phyloP scores from a whole-genome alignment of 2,888 invertebrate genomes.

The Cephus spinipes region DNA sequence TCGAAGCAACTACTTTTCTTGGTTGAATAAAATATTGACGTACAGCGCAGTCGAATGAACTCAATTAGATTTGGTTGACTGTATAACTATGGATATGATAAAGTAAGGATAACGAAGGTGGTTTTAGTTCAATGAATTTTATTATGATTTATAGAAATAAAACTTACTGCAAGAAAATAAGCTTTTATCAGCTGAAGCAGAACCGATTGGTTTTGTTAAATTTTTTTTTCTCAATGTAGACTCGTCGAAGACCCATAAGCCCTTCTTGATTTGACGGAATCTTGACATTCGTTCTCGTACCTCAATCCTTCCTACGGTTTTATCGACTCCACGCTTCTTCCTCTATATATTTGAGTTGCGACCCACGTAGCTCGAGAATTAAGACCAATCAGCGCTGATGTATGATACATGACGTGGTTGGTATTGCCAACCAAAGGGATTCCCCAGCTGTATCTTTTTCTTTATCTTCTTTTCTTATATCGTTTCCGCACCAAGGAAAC shows the following conservation, averaged over 20 bases:
- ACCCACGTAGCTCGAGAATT: constrained; percentile 52
- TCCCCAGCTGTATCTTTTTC: not conserved
- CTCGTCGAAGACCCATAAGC: constrained; percentile 19
- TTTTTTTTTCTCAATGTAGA: not conserved
- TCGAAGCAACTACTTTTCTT: too few relatives aligned
- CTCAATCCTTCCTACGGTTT: not conserved
- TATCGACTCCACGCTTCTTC: not conserved
- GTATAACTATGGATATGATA: too few relatives aligned
- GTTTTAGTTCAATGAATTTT: too few relatives aligned
- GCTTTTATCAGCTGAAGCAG: too few relatives aligned
- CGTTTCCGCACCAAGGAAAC: constrained; percentile 9
- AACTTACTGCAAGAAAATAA: too few relatives aligned
- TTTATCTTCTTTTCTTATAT: constrained; percentile 13
- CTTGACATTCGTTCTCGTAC: constrained; percentile 21
- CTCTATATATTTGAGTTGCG: constrained; percentile 35
- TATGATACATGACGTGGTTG: constrained; percentile 43
- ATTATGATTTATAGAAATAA: too few relatives aligned
- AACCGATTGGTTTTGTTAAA: too few relatives aligned
- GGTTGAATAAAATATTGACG: too few relatives aligned
- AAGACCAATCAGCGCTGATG: constrained; percentile 55
- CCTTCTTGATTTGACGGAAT: constrained; percentile 35
- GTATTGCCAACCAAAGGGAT: constrained; percentile 35
- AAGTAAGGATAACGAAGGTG: too few relatives aligned
- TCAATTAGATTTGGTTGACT: too few relatives aligned
- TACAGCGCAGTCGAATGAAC: too few relatives aligned